Evolutionary conservation across 2,113 vertebrate species (phyloP).

Genomic region (Pollachius pollachius): DNA sequence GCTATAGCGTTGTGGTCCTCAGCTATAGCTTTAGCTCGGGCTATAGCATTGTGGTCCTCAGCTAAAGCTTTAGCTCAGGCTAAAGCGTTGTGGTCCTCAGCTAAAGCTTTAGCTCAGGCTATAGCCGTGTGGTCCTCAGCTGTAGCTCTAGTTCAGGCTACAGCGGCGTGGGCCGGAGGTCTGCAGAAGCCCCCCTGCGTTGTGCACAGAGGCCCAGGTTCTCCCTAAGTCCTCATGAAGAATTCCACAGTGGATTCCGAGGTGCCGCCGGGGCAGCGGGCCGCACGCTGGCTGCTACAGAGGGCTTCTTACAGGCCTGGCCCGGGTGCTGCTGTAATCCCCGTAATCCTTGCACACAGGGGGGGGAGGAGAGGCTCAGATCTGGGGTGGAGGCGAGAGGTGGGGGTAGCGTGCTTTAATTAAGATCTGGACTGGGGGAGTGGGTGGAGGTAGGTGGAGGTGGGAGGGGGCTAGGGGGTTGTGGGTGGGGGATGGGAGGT

Average conservation of each 20-base stretch:
- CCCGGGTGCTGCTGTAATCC: constrained; percentile 91
- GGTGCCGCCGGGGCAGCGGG: constrained; percentile 83
- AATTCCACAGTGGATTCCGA: constrained; percentile 83
- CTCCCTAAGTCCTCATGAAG: constrained; percentile 82
- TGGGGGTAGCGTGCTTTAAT: constrained; percentile 93
- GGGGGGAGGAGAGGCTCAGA: constrained; percentile 67
- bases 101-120: too few relatives aligned
- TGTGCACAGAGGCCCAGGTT: constrained; percentile 84
- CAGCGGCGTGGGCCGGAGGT: constrained; percentile 76
- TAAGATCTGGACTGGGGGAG: constrained; percentile 76
- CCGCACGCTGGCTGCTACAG: constrained; percentile 84
- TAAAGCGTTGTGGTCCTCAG: too few relatives aligned
- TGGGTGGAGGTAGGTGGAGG: constrained; percentile 9
- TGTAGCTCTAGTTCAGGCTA: constrained; percentile 21
- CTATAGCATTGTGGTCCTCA: too few relatives aligned
- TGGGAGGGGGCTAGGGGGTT: background rate
- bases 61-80: too few relatives aligned
- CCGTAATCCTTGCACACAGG: constrained; percentile 95
- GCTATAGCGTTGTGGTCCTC: too few relatives aligned
- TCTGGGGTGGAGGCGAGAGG: constrained; percentile 82
- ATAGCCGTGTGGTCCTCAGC: too few relatives aligned
- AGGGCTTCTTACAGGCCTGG: constrained; percentile 88
- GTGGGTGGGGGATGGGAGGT: constrained; percentile 18
- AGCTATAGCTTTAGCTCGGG: too few relatives aligned
- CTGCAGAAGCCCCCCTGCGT: constrained; percentile 78